These are phyloP conservation scores for Phrynocephalus guinanensis DNA, from an alignment of 2,797 vertebrate species.

Conservation along the genomic window DNA sequence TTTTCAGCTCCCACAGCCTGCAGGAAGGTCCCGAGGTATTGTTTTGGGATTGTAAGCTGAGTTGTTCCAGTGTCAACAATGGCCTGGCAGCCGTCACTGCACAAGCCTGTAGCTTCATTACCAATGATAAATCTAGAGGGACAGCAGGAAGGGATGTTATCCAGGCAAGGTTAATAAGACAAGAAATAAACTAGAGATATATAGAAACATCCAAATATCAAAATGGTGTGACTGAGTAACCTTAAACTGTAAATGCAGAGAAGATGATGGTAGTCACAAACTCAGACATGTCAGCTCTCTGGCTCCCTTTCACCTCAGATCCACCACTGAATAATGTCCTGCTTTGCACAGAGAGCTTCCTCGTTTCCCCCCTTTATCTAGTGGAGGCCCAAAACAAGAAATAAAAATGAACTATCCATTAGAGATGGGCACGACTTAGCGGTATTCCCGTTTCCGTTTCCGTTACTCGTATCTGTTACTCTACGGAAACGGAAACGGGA, in stretches of 20 bases:
- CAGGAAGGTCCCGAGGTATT: slow-evolving; percentile 70
- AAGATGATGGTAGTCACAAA: no score
- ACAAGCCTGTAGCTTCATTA: slow-evolving; percentile 69
- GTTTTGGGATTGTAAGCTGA: slow-evolving; percentile 74
- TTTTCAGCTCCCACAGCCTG: slow-evolving; percentile 74
- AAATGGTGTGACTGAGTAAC: background rate
- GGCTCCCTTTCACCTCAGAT: no score
- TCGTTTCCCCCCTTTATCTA: no score
- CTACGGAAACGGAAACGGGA: no score
- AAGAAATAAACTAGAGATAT: background rate
- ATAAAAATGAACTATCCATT: no score
- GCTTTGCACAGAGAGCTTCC: no score
- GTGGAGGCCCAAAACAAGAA: no score
- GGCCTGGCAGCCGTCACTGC: slow-evolving; percentile 81
- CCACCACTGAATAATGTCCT: no score
- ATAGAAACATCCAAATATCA: background rate
- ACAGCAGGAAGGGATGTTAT: accelerated
- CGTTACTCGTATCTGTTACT: no score
- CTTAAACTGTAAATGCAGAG: background rate
- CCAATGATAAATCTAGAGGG: slow-evolving; percentile 76
- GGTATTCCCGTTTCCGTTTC: no score
- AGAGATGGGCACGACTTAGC: no score
- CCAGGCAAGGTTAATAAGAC: accelerated
- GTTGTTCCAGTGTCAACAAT: slow-evolving; percentile 84
- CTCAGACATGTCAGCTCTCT: no score